Conservation (phyloP, 2,797 vertebrate genomes). For the Taeniopygia guttata region DNA sequence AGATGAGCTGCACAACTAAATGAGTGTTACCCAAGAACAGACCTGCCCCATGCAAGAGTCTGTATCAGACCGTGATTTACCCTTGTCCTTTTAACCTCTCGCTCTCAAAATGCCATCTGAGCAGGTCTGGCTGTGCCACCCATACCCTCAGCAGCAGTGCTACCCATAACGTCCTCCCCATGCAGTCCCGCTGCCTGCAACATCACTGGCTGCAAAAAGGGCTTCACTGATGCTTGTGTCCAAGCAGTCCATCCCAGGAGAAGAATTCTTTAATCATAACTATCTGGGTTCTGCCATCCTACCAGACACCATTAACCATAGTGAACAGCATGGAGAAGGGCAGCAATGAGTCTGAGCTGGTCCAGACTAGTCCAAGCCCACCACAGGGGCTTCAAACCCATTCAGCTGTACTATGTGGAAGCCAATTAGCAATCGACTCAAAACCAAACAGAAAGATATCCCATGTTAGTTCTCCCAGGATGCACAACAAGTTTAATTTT, state of each 20-base stretch:
- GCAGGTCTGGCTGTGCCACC: neutral
- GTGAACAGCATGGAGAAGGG: neutral
- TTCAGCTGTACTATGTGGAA: rapidly evolving
- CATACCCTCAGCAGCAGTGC: rapidly evolving
- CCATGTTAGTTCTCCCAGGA: neutral
- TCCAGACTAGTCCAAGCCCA: neutral
- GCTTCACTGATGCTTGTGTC: neutral
- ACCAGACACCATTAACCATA: neutral
- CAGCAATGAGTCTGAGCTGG: neutral
- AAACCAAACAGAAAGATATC: neutral
- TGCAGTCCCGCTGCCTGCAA: rapidly evolving
- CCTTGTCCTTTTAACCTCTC: constrained; percentile 38
- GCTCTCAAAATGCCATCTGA: neutral
- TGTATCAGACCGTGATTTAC: neutral
- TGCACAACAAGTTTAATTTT: neutral
- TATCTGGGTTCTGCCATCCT: neutral
- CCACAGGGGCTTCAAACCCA: neutral
- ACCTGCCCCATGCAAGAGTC: neutral
- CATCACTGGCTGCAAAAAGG: rapidly evolving
- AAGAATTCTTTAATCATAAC: neutral
- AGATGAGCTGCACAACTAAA: neutral
- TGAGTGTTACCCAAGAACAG: neutral
- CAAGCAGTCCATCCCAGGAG: neutral
- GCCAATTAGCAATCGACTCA: neutral
- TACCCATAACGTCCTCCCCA: rapidly evolving